Conservation (phyloP, 2,888 invertebrate species). For the Mallateleia sp. region DNA sequence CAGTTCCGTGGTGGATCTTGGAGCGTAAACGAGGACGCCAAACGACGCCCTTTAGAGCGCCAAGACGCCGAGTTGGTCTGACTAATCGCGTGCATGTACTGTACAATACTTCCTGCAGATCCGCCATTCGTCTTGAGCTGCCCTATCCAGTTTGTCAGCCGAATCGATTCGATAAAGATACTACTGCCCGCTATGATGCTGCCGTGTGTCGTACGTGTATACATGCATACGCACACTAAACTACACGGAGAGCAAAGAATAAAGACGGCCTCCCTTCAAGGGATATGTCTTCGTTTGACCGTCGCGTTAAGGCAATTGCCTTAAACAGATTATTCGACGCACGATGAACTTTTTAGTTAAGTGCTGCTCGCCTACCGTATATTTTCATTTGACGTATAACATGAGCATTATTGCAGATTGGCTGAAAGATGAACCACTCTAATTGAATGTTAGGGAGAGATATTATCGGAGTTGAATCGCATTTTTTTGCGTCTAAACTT, state of each 20-base stretch:
- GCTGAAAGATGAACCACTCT: slow-evolving; percentile 68
- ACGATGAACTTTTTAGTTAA: slow-evolving; percentile 72
- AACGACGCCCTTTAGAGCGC: slow-evolving; percentile 89
- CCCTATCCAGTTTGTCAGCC: slow-evolving; percentile 88
- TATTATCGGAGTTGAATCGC: slow-evolving; percentile 52
- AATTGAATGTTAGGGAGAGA: slow-evolving; percentile 66
- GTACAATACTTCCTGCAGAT: slow-evolving; percentile 88
- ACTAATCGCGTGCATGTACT: slow-evolving; percentile 88
- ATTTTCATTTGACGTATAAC: slow-evolving; percentile 68
- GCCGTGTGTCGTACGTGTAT: slow-evolving; percentile 52
- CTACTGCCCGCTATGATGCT: slow-evolving; percentile 86
- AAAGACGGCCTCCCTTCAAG: slow-evolving; percentile 82
- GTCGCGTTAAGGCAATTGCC: slow-evolving; percentile 77
- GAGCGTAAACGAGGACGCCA: too few species aligned
- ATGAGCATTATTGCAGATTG: slow-evolving; percentile 70
- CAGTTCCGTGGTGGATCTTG: too few species aligned
- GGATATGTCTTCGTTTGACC: slow-evolving; percentile 83
- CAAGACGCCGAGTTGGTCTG: slow-evolving; percentile 84
- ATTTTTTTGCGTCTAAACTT: too few species aligned
- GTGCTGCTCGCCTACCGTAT: slow-evolving; percentile 38
- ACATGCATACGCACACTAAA: slow-evolving; percentile 58
- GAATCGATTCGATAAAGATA: slow-evolving; percentile 88
- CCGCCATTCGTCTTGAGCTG: slow-evolving; percentile 88
- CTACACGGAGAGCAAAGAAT: slow-evolving; percentile 46
- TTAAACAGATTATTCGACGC: slow-evolving; percentile 76